phyloP scores from a whole-genome alignment of 2,797 vertebrate species.

The Falco berigora region DNA sequence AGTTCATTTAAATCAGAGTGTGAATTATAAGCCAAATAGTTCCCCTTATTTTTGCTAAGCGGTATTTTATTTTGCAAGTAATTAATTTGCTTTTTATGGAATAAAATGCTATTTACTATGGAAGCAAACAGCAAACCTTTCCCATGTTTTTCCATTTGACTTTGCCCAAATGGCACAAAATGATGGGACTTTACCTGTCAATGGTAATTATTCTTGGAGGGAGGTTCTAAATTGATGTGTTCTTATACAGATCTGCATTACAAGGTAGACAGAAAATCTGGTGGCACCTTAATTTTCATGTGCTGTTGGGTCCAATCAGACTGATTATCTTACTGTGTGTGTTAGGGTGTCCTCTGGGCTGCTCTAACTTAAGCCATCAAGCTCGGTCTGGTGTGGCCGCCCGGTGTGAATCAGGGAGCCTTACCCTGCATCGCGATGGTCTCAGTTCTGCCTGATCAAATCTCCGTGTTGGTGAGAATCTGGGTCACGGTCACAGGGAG shows the following conservation, averaged over 20 bases:
- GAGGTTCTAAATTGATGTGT: not conserved
- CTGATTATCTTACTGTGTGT: not conserved
- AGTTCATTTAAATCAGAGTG: not conserved
- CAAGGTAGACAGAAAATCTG: not conserved
- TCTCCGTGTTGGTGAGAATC: not conserved
- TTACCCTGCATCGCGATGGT: not conserved
- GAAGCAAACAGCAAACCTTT: not conserved
- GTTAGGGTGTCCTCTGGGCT: not conserved
- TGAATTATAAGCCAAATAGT: not conserved
- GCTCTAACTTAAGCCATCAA: slow-evolving; percentile 30
- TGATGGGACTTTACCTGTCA: not conserved
- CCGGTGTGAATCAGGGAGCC: not conserved
- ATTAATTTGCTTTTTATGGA: not conserved
- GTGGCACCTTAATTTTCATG: not conserved
- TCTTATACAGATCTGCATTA: not conserved
- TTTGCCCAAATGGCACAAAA: not conserved
- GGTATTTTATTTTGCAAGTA: not conserved
- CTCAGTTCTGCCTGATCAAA: not conserved
- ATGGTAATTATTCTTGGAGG: not conserved
- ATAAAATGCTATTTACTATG: not conserved
- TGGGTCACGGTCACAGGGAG: slow-evolving; percentile 34
- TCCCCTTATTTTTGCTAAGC: not conserved
- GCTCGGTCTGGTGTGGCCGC: not conserved
- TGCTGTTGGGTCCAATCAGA: not conserved
- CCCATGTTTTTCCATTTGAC: not conserved